Conservation (phyloP, 2,113 vertebrate species). For the Aleadryas rufinucha region DNA sequence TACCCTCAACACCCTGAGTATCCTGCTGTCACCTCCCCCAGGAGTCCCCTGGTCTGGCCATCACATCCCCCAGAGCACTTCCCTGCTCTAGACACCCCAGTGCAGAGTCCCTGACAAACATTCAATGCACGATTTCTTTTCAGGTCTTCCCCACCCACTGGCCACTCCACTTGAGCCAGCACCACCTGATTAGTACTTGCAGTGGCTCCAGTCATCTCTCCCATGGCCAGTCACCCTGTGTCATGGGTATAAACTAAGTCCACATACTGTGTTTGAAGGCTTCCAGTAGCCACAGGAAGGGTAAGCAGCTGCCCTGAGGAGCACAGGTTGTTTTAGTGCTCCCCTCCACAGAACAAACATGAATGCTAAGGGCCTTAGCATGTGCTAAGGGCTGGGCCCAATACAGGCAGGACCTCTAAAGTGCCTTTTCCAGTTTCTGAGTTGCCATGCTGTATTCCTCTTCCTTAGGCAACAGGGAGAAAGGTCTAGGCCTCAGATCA, state of each 20-base stretch:
- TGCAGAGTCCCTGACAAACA: neutral
- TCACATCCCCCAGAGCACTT: neutral
- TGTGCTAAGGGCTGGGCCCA: neutral
- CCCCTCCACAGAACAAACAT: neutral
- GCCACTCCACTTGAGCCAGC: neutral
- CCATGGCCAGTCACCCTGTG: neutral
- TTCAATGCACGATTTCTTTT: neutral
- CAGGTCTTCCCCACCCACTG: neutral
- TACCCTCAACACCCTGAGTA: neutral
- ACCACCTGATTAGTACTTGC: neutral
- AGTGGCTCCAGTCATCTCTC: neutral
- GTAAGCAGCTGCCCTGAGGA: neutral
- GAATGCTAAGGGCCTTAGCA: too few relatives aligned
- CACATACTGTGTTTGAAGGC: neutral
- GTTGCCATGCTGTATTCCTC: neutral
- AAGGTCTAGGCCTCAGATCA: neutral
- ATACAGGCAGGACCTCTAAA: neutral
- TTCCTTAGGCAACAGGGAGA: neutral
- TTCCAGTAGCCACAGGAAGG: neutral
- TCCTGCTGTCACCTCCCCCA: rapidly evolving
- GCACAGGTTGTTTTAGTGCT: neutral
- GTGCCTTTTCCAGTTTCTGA: neutral
- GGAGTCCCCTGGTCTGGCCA: neutral
- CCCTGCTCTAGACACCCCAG: neutral
- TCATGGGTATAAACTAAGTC: neutral